These are phyloP conservation scores for Amphiprion ocellaris DNA, from an alignment of 2,113 vertebrate genomes.

Conservation along the genomic window DNA sequence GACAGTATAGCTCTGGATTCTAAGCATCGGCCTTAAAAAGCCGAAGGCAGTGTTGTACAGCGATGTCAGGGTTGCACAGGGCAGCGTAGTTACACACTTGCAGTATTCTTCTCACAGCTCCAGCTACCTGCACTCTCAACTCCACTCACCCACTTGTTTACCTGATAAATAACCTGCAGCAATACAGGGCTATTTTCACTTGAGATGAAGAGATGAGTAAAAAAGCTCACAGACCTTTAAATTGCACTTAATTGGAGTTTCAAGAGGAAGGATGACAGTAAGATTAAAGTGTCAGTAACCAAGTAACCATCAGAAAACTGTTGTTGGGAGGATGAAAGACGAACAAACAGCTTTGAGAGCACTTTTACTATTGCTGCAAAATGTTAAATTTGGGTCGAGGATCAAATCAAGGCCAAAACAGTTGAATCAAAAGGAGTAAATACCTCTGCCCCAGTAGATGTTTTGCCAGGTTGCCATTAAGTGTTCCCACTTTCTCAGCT, in stretches of 20 bases:
- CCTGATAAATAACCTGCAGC: conserved; percentile 4
- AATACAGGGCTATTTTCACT: background rate
- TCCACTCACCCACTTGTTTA: conserved; percentile 15
- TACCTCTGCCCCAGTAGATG: too few species aligned
- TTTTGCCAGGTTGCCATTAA: too few species aligned
- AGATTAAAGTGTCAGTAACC: background rate
- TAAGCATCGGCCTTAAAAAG: conserved; percentile 43
- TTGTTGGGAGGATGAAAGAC: background rate
- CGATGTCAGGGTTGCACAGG: conserved; percentile 20
- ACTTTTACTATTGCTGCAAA: too few species aligned
- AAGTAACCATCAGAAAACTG: background rate
- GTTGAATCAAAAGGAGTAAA: too few species aligned
- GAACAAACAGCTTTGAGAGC: too few species aligned
- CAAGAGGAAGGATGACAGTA: too few species aligned
- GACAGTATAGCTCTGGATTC: conserved; percentile 38
- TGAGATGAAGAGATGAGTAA: background rate
- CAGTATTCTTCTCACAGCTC: conserved; percentile 10
- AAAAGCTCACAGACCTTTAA: too few species aligned
- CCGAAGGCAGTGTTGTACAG: conserved; percentile 30
- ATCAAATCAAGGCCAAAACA: too few species aligned
- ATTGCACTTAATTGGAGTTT: too few species aligned
- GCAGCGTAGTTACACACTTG: background rate
- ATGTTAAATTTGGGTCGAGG: too few species aligned
- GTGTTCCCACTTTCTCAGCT: too few species aligned
- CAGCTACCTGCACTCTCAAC: conserved; percentile 11